These are phyloP conservation scores for Gallinago stenura DNA, from an alignment of 2,797 vertebrate genomes.

Conservation along the genomic window DNA sequence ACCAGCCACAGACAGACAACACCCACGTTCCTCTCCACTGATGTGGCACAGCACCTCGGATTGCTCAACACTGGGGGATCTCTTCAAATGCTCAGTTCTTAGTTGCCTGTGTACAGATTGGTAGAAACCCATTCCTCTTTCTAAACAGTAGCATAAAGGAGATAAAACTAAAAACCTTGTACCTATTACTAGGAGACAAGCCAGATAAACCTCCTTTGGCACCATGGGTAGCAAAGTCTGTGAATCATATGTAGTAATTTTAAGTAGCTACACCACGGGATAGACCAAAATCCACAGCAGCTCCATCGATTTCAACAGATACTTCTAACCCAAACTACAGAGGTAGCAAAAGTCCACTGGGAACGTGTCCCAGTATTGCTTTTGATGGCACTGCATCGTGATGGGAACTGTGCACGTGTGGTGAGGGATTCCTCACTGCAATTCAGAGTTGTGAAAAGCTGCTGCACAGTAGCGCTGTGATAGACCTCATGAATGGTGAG, in stretches of 20 bases:
- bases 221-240: neutral
- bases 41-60: accelerated
- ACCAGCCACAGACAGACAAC: neutral
- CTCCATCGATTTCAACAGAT: neutral
- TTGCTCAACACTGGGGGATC: neutral
- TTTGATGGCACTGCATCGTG: accelerated
- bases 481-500: neutral
- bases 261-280: neutral
- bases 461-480: neutral
- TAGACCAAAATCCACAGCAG: neutral
- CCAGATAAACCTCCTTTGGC: constrained; percentile 19
- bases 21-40: accelerated
- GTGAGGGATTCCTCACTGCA: neutral
- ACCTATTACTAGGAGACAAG: neutral
- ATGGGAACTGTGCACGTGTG: neutral
- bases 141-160: neutral
- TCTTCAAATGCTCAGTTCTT: neutral
- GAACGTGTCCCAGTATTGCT: neutral
- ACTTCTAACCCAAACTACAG: neutral
- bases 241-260: neutral
- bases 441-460: neutral
- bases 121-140: neutral
- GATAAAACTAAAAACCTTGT: neutral
- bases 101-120: accelerated
- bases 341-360: neutral